These are phyloP conservation scores for Caenorhabditis uteleia DNA, from an alignment of 2,888 invertebrate species.

Conservation along the genomic window DNA sequence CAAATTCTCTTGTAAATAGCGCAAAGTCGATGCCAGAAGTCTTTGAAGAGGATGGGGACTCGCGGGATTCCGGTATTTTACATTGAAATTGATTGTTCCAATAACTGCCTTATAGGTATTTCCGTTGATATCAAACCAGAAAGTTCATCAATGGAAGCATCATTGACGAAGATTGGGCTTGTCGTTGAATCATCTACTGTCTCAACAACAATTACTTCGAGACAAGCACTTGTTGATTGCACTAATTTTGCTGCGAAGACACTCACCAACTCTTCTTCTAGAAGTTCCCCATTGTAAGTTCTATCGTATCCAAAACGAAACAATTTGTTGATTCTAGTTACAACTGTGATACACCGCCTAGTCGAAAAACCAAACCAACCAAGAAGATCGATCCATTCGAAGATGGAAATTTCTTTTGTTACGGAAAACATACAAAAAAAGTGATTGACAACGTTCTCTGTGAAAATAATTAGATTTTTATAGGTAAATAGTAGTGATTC, in stretches of 20 bases:
- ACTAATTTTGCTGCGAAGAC: slow-evolving; percentile 24
- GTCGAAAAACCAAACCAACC: slow-evolving; percentile 12
- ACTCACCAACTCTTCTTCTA: slow-evolving; percentile 12
- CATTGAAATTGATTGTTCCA: neutral
- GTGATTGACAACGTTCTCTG: too few relatives aligned
- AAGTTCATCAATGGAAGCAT: slow-evolving; percentile 3
- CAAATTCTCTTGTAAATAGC: slow-evolving; percentile 2
- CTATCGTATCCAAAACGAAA: neutral
- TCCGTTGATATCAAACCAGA: slow-evolving; percentile 5
- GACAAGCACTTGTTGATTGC: slow-evolving; percentile 26
- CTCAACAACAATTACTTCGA: slow-evolving; percentile 1
- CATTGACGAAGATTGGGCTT: neutral
- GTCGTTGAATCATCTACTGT: slow-evolving; percentile 8
- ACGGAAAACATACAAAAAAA: too few relatives aligned
- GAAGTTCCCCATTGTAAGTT: slow-evolving; percentile 25
- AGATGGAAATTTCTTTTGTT: too few relatives aligned
- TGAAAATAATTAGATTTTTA: too few relatives aligned
- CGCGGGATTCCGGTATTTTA: slow-evolving; percentile 29
- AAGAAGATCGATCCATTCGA: slow-evolving; percentile 14
- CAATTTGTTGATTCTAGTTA: slow-evolving; percentile 10
- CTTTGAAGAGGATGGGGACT: slow-evolving; percentile 32
- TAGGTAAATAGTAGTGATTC: too few relatives aligned
- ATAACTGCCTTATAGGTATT: slow-evolving; percentile 6
- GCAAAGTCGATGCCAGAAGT: neutral
- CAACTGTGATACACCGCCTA: slow-evolving; percentile 28